Conservation (phyloP, 2,797 vertebrate species). For the Cichlasoma orientale region DNA sequence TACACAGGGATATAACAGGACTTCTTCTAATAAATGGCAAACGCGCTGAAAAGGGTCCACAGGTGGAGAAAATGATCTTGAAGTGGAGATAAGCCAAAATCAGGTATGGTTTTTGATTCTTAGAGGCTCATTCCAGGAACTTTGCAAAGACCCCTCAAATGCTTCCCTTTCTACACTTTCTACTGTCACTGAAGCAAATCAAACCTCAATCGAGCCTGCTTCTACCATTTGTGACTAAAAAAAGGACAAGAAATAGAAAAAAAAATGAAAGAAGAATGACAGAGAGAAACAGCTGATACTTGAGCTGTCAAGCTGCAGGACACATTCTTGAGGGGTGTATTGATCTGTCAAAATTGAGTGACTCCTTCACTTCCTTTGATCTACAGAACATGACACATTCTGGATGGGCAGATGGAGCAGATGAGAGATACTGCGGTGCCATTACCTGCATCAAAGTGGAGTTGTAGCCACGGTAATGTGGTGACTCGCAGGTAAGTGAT, state of each 20-base stretch:
- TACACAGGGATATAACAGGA: background rate
- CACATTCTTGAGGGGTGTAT: conserved; percentile 33
- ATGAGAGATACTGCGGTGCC: conserved; percentile 39
- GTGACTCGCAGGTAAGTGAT: conserved; percentile 56
- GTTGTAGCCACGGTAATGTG: conserved; percentile 45
- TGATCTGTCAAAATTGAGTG: conserved; percentile 47
- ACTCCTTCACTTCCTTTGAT: conserved; percentile 40
- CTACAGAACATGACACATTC: conserved; percentile 46
- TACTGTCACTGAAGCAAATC: conserved; percentile 13
- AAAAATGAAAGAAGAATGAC: conserved; percentile 4
- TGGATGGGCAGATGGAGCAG: conserved; percentile 30
- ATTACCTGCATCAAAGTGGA: conserved; percentile 43
- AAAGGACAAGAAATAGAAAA: background rate
- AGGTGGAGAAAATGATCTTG: background rate
- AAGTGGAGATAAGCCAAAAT: background rate
- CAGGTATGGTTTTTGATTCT: background rate
- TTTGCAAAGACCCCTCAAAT: background rate
- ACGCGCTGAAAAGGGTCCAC: background rate
- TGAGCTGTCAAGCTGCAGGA: conserved; percentile 31
- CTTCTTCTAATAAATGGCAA: background rate
- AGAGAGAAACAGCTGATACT: conserved; percentile 26
- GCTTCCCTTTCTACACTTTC: background rate
- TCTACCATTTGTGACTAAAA: background rate
- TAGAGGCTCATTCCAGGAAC: too few relatives aligned
- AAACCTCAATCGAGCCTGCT: background rate